A percentile compares a stretch with the other conserved stretches of the same genome.
Evolutionary conservation across 2,797 vertebrate species (phyloP).

Genomic region (Parauchenoglanis ngamensis): DNA sequence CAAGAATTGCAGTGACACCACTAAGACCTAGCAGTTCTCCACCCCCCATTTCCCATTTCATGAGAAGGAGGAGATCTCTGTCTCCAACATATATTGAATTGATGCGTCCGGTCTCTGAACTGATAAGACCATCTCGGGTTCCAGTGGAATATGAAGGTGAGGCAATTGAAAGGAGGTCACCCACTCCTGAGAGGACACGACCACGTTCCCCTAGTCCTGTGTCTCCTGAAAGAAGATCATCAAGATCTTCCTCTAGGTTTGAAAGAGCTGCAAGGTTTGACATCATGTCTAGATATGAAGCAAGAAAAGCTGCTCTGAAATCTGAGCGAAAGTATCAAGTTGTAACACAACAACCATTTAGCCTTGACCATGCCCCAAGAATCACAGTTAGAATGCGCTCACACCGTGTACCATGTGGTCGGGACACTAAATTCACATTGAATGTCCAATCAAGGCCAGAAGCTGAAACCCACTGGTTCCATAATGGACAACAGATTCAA

Average conservation of each 20-base stretch:
- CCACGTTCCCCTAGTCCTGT: slow-evolving; percentile 96
- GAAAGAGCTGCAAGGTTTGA: slow-evolving; percentile 97
- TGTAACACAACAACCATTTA: slow-evolving; percentile 94
- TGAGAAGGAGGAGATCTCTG: slow-evolving; percentile 90
- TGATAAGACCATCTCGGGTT: slow-evolving; percentile 79
- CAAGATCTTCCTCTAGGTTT: slow-evolving; percentile 91
- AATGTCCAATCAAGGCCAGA: slow-evolving; percentile 95
- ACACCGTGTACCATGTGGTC: slow-evolving; percentile 88
- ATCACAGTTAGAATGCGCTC: slow-evolving; percentile 97
- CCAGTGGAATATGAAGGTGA: slow-evolving; percentile 72
- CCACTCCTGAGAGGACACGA: slow-evolving; percentile 96
- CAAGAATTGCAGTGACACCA: slow-evolving; percentile 74
- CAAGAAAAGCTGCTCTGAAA: slow-evolving; percentile 96
- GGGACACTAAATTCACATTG: slow-evolving; percentile 92
- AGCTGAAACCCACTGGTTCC: slow-evolving; percentile 89
- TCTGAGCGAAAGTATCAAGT: slow-evolving; percentile 94
- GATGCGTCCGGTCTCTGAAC: slow-evolving; percentile 95
- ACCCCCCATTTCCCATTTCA: slow-evolving; percentile 82
- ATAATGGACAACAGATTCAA: slow-evolving; percentile 86
- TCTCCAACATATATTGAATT: slow-evolving; percentile 98
- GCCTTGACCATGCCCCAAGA: slow-evolving; percentile 91
- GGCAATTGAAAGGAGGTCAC: slow-evolving; percentile 86
- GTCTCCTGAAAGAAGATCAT: slow-evolving; percentile 83
- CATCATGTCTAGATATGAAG: slow-evolving; percentile 98
- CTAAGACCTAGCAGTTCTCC: slow-evolving; percentile 73